Evolutionary conservation across 2,888 invertebrate species (phyloP), one percentile per base, ranked within the genome.

Genomic region (Parnassius orleans): DNA sequence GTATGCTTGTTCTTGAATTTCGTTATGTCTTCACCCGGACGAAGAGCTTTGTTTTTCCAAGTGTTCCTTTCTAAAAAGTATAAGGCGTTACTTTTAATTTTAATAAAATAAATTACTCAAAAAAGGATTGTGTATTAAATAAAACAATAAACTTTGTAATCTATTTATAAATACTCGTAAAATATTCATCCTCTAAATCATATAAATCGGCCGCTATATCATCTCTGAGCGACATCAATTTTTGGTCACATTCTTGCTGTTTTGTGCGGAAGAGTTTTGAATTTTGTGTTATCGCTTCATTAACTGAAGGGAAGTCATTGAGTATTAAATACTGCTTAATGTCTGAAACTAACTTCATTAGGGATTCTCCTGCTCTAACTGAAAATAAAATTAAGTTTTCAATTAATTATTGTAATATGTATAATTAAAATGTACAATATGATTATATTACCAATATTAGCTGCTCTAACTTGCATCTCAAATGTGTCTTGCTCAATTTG

Each of bases 231-330:
- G 95, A 95, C 94, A 98, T 97, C 19, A 99, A 87, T 86, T 98
- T 98, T 74, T 96, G 96, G 87, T 99, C 99, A 84, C 97, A 97
- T 80, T 98, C 98, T 54, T 95, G 95, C 90, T 98, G 98, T 78
- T 97, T 97, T 0, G 96, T 95, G 62, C 97, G 94, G 79, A 97
- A 98, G 11, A 98, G 85, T 80, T 97, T 96, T 0, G 97, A 97
- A 80, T 98, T 98, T 72, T 96, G 96, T n/a, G 96, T 95, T 68
- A 99, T 99, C 0, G 98, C 97, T 79, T 99, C 98, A 83, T 99
- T 99, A 0, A 99, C 98, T 1, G 98, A 98, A 53, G 98, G 98
- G 81, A 99, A 99, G 87, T 99, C 99, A 84, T 99, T 99, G 19
- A 99, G 93, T 75, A 99, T 98, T 53, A 99, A 92, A 84, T 99